These are phyloP conservation scores for Schizopygopsis malacanthus DNA, from an alignment of 2,797 vertebrate genomes.

Conservation along the genomic window DNA sequence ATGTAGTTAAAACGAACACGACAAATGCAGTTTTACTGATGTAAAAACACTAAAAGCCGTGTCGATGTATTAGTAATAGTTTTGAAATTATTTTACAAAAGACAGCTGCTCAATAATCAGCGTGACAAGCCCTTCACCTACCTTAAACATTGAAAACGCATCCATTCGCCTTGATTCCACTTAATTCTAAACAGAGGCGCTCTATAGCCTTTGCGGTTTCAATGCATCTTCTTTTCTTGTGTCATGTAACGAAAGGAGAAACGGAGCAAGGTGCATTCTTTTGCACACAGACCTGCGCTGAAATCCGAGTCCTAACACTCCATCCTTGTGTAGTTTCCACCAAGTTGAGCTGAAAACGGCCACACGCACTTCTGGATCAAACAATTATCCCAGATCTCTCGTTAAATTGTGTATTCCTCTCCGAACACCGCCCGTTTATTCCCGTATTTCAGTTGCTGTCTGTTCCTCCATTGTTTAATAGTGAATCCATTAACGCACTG, in stretches of 20 bases:
- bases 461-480: constrained; percentile 31
- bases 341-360: constrained; percentile 51
- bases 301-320: constrained; percentile 36
- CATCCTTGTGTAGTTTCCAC: constrained; percentile 51
- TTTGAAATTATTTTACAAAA: neutral
- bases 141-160: constrained; percentile 55
- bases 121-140: constrained; percentile 48
- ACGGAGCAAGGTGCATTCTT: constrained; percentile 44
- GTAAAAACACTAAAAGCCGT: neutral
- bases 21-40: neutral
- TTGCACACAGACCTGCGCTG: constrained; percentile 27
- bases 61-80: neutral
- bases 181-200: constrained; percentile 28
- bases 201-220: constrained; percentile 53
- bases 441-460: constrained; percentile 9
- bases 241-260: constrained; percentile 41
- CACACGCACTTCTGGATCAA: constrained; percentile 40
- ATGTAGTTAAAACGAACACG: neutral
- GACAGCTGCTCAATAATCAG: neutral
- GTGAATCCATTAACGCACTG: constrained; percentile 10
- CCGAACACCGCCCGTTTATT: constrained; percentile 11
- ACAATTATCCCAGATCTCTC: constrained; percentile 41
- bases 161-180: constrained; percentile 55
- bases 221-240: constrained; percentile 54
- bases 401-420: constrained; percentile 33